Percentiles rank a stretch among this genome's conserved stretches.
Conservation (phyloP, 2,888 invertebrate genomes). For the Hypercompe scribonia region DNA sequence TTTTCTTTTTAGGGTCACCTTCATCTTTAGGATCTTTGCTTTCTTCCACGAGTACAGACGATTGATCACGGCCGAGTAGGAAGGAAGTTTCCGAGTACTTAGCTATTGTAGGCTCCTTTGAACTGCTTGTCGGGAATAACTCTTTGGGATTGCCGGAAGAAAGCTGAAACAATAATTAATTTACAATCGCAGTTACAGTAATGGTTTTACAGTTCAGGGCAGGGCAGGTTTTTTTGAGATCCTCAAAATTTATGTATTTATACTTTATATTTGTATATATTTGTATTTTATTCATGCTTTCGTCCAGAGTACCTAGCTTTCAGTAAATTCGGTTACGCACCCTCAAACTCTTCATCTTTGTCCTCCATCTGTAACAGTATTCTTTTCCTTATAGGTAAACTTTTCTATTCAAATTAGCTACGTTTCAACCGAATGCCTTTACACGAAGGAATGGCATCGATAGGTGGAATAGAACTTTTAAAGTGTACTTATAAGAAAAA, state of each 20-base stretch:
- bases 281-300: no score
- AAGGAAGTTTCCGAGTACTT: conserved; percentile 91
- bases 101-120: conserved; percentile 93
- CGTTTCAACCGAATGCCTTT: no score
- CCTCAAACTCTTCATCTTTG: no score
- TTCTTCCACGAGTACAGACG: conserved; percentile 94
- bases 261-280: no score
- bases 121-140: conserved; percentile 94
- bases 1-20: conserved; percentile 16
- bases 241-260: no score
- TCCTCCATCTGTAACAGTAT: not conserved
- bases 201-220: no score
- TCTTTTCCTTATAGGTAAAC: not conserved
- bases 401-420: not conserved
- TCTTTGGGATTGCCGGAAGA: conserved; percentile 90
- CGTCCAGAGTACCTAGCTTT: no score
- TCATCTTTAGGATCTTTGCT: conserved; percentile 53
- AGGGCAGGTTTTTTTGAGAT: no score
- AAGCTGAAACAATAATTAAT: conserved; percentile 58
- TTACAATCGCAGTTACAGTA: not conserved
- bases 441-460: no score
- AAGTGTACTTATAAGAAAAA: no score
- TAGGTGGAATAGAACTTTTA: no score
- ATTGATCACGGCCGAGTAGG: conserved; percentile 94
- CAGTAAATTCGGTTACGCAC: no score